Evolutionary conservation across 2,888 invertebrate species (phyloP).

Genomic region (Fabriciana adippe): DNA sequence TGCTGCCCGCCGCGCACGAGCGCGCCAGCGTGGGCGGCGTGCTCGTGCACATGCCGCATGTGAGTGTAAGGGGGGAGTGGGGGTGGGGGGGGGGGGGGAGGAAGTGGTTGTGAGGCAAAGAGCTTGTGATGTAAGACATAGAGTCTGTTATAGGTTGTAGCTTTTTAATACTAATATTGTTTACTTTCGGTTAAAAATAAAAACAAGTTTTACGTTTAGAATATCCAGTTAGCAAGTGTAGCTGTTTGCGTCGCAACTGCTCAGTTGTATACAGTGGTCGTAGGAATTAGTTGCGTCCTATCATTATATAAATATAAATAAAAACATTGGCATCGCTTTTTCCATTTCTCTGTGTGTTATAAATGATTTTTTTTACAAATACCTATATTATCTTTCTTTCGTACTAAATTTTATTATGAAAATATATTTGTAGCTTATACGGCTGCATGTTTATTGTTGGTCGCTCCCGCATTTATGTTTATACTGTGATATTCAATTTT

Average conservation of each 20-base stretch:
- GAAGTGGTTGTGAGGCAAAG: background rate
- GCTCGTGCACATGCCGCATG: slow-evolving; percentile 95
- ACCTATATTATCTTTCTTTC: slow-evolving; percentile 49
- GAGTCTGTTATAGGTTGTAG: no score
- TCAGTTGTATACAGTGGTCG: slow-evolving; percentile 1
- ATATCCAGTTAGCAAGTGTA: background rate
- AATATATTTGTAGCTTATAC: slow-evolving; percentile 41
- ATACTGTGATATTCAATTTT: background rate
- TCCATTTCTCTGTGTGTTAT: slow-evolving; percentile 31
- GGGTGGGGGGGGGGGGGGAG: background rate
- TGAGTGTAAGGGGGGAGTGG: slow-evolving; percentile 72
- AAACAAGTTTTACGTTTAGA: background rate
- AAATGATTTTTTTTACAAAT: slow-evolving; percentile 25
- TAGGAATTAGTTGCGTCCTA: slow-evolving; percentile 35
- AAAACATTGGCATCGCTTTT: slow-evolving; percentile 35
- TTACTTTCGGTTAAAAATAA: no score
- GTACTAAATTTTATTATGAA: slow-evolving; percentile 48
- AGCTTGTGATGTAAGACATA: background rate
- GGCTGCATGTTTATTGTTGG: slow-evolving; percentile 39
- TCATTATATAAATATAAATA: slow-evolving; percentile 20
- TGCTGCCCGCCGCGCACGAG: slow-evolving; percentile 65
- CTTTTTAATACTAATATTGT: no score
- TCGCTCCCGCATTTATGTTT: slow-evolving; percentile 35
- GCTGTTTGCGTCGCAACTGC: slow-evolving; percentile 16
- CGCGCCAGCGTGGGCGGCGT: slow-evolving; percentile 90